Conservation (phyloP, 2,113 vertebrate genomes). For the Perca flavescens region DNA sequence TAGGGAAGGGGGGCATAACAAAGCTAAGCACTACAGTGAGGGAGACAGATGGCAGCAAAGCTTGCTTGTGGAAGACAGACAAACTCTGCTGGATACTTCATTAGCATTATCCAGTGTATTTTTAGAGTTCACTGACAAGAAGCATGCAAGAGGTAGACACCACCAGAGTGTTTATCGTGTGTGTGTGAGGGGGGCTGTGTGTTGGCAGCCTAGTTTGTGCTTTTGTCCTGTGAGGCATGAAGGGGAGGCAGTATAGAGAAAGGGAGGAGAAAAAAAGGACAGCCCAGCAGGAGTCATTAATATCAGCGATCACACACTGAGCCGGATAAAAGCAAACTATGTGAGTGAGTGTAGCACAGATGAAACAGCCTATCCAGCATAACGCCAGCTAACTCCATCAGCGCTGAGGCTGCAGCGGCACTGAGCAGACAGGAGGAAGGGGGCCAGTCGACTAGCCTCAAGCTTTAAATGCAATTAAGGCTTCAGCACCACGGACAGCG, state of each 20-base stretch:
- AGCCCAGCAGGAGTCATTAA: conserved; percentile 69
- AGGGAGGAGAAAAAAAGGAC: conserved; percentile 16
- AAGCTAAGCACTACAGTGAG: conserved; percentile 54
- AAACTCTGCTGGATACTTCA: conserved; percentile 74
- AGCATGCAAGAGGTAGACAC: conserved; percentile 60
- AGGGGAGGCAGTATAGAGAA: conserved; percentile 14
- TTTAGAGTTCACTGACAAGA: conserved; percentile 73
- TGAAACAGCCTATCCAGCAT: conserved; percentile 26
- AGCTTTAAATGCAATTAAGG: conserved; percentile 61
- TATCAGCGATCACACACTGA: conserved; percentile 65
- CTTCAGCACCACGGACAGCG: conserved; percentile 62
- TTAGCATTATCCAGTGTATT: conserved; percentile 75
- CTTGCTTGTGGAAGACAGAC: conserved; percentile 65
- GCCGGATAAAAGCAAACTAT: conserved; percentile 62
- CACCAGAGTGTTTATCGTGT: conserved; percentile 14
- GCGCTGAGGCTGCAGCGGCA: conserved; percentile 32
- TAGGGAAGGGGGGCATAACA: conserved; percentile 27
- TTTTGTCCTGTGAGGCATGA: conserved; percentile 37
- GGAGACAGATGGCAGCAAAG: conserved; percentile 71
- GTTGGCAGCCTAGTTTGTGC: conserved; percentile 40
- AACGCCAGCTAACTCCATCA: conserved; percentile 30
- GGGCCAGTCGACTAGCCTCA: conserved; percentile 33
- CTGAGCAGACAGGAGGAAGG: conserved; percentile 18
- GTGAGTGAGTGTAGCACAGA: conserved; percentile 26
- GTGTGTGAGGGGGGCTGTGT: not conserved